A percentile compares a stretch with the other conserved stretches of the same genome.
Evolutionary conservation across 2,888 invertebrate species (phyloP).

Genomic region (Rhabditoides inermis): DNA sequence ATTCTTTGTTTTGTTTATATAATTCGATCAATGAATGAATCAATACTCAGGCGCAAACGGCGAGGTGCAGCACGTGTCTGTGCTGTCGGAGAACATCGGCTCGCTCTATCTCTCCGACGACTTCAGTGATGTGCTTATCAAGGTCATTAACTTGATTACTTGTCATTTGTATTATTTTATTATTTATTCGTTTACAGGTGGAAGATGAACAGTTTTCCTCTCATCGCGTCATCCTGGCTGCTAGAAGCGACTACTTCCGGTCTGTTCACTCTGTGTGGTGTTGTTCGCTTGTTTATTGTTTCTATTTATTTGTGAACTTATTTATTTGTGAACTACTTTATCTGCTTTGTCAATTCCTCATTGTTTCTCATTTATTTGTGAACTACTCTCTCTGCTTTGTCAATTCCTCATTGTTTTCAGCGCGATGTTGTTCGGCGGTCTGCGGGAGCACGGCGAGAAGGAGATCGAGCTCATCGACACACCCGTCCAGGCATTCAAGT

Average conservation of each 20-base stretch:
- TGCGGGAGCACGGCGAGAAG: constrained; percentile 64
- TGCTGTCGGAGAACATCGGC: no score
- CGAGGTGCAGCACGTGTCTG: no score
- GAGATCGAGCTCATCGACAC: constrained; percentile 57
- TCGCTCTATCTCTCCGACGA: no score
- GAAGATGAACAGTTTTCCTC: constrained; percentile 67
- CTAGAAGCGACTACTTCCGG: constrained; percentile 89
- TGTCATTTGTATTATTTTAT: no score
- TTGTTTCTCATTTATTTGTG: background rate
- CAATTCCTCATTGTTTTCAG: no score
- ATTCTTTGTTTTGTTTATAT: no score
- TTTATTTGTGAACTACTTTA: background rate
- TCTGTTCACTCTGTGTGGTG: constrained; percentile 58
- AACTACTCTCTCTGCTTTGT: background rate
- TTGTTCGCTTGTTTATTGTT: no score
- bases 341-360: no score
- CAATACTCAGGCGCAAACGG: no score
- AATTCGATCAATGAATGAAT: no score
- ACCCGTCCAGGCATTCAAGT: constrained; percentile 26
- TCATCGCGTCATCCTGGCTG: constrained; percentile 80
- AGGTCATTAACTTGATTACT: no score
- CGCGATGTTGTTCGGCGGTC: constrained; percentile 63
- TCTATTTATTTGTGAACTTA: background rate
- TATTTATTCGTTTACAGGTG: constrained; percentile 63
- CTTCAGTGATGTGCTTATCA: no score